phyloP scores from a whole-genome alignment of 2,888 invertebrate species.

The Synanthedon myopaeformis region DNA sequence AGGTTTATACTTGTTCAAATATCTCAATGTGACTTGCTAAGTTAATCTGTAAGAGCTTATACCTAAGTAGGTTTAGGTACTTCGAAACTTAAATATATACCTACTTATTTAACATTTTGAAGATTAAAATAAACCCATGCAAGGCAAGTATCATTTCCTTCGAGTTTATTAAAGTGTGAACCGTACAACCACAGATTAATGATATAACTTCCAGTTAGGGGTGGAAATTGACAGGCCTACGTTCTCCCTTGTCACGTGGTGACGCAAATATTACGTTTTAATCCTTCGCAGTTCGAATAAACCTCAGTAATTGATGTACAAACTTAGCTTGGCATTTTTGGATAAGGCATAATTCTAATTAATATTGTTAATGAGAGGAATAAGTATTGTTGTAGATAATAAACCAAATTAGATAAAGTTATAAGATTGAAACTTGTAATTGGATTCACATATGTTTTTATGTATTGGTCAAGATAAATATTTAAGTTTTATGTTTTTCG shows the following conservation, averaged over 20 bases:
- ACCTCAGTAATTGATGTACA: constrained; percentile 2
- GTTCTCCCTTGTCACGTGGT: constrained; percentile 16
- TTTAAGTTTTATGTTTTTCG: too few species aligned
- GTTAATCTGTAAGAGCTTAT: too few species aligned
- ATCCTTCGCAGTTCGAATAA: constrained; percentile 36
- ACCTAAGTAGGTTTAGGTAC: background rate
- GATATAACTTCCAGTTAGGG: constrained; percentile 2
- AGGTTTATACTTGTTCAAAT: too few species aligned
- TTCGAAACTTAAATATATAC: background rate
- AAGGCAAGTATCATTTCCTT: background rate
- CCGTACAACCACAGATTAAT: constrained; percentile 11
- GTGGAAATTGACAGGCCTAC: constrained; percentile 8
- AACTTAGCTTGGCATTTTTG: background rate
- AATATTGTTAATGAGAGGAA: too few species aligned
- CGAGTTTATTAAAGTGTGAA: constrained; percentile 29
- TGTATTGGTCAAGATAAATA: too few species aligned
- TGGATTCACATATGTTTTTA: too few species aligned
- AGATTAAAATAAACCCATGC: background rate
- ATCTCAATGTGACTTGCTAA: too few species aligned
- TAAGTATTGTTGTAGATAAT: too few species aligned
- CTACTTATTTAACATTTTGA: background rate
- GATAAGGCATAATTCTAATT: background rate
- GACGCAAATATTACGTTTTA: constrained; percentile 38
- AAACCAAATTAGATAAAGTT: too few species aligned
- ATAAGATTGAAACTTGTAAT: too few species aligned